Percentiles rank a stretch among this genome's conserved stretches.
Conservation (phyloP, 2,113 vertebrate species). For the Calonectris borealis region DNA sequence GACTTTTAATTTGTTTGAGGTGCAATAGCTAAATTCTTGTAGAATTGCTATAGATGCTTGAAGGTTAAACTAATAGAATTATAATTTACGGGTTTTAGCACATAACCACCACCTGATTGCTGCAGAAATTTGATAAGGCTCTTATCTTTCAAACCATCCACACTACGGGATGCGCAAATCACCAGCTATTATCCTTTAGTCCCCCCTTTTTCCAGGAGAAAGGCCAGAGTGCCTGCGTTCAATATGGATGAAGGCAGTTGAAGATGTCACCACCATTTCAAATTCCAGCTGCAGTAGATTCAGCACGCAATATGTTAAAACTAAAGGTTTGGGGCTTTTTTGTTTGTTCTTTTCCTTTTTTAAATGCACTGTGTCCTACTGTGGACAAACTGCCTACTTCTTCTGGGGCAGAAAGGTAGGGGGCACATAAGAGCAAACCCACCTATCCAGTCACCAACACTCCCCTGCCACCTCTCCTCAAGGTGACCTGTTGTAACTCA, state of each 20-base stretch:
- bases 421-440: neutral
- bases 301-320: neutral
- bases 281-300: neutral
- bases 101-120: neutral
- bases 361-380: neutral
- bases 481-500: neutral
- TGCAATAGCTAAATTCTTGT: neutral
- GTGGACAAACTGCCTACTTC: neutral
- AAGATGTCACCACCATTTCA: neutral
- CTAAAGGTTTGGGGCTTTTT: neutral
- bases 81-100: neutral
- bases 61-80: neutral
- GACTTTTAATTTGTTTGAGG: neutral
- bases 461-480: neutral
- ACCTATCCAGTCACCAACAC: neutral
- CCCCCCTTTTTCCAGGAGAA: neutral
- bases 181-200: neutral
- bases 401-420: neutral
- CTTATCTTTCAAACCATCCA: slow-evolving; percentile 20
- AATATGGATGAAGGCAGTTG: neutral
- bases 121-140: slow-evolving; percentile 18
- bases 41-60: neutral
- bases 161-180: neutral
- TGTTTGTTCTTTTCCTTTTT: neutral
- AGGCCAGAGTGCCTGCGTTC: neutral